These are phyloP conservation scores for Montipora cactus DNA, from an alignment of 64 coral and sea anemone genomes.

Conservation along the genomic window DNA sequence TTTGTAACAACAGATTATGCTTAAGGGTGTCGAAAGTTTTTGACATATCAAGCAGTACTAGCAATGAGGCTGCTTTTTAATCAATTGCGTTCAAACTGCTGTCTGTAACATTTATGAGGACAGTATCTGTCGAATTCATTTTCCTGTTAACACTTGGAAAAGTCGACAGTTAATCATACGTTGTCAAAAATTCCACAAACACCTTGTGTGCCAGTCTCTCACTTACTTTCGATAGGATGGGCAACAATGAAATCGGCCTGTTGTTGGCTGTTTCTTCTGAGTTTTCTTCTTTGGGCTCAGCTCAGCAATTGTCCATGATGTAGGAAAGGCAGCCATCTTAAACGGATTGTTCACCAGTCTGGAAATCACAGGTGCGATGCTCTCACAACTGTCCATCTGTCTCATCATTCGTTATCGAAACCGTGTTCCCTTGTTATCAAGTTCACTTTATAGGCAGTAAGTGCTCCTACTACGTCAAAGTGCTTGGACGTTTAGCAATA, in stretches of 20 bases:
- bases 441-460: too few species aligned
- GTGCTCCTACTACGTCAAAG: too few species aligned
- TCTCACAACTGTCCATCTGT: not conserved
- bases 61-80: not conserved
- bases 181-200: too few species aligned
- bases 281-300: not conserved
- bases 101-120: constrained; percentile 31
- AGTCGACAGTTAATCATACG: not conserved
- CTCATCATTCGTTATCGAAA: too few species aligned
- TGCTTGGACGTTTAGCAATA: too few species aligned
- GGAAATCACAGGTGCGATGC: not conserved
- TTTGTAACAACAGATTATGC: too few species aligned
- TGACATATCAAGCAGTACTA: constrained; percentile 25
- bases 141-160: constrained; percentile 69
- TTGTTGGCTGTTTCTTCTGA: too few species aligned
- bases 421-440: too few species aligned
- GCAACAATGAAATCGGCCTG: too few species aligned
- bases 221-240: too few species aligned
- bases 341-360: constrained; percentile 50
- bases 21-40: not conserved
- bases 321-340: constrained; percentile 16
- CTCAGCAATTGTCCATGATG: constrained; percentile 56
- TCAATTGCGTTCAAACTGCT: constrained; percentile 60
- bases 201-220: too few species aligned
- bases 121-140: constrained; percentile 54